Evolutionary conservation across 2,888 invertebrate species (phyloP).

Genomic region (Zygaena filipendulae): DNA sequence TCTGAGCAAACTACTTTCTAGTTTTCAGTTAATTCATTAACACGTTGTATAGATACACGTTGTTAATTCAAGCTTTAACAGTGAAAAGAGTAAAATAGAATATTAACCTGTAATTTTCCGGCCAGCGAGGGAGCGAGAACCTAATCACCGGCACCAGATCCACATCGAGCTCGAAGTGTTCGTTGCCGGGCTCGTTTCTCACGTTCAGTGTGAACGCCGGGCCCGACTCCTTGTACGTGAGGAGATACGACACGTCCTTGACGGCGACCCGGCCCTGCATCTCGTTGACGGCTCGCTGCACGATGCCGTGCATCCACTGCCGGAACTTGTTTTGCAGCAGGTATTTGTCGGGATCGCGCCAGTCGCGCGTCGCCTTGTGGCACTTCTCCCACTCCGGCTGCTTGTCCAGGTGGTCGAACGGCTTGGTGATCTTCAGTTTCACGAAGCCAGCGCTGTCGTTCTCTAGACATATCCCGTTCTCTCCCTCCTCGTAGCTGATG

Average conservation of each 20-base stretch:
- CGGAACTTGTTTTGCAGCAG: constrained; percentile 57
- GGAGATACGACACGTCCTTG: constrained; percentile 31
- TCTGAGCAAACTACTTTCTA: no score
- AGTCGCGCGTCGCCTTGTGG: constrained; percentile 42
- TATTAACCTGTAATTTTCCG: constrained; percentile 42
- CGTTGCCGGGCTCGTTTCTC: constrained; percentile 23
- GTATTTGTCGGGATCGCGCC: constrained; percentile 53
- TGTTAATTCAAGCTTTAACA: no score
- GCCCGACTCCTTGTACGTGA: constrained; percentile 46
- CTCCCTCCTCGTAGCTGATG: constrained; percentile 38
- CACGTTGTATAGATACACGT: no score
- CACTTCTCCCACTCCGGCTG: constrained; percentile 42
- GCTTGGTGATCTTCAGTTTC: constrained; percentile 37
- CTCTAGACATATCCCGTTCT: constrained; percentile 41
- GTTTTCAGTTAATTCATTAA: no score
- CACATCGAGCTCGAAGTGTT: constrained; percentile 42
- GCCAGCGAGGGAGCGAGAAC: constrained; percentile 49
- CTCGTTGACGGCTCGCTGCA: constrained; percentile 48
- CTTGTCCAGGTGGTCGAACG: constrained; percentile 41
- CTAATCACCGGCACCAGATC: constrained; percentile 66
- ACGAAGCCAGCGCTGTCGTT: constrained; percentile 57
- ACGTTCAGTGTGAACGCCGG: constrained; percentile 68
- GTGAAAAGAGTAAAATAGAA: no score
- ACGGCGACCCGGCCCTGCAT: constrained; percentile 32
- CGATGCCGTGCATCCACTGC: constrained; percentile 62